Conservation (phyloP, 2,888 invertebrate genomes). For the Plemyria rubiginata region DNA sequence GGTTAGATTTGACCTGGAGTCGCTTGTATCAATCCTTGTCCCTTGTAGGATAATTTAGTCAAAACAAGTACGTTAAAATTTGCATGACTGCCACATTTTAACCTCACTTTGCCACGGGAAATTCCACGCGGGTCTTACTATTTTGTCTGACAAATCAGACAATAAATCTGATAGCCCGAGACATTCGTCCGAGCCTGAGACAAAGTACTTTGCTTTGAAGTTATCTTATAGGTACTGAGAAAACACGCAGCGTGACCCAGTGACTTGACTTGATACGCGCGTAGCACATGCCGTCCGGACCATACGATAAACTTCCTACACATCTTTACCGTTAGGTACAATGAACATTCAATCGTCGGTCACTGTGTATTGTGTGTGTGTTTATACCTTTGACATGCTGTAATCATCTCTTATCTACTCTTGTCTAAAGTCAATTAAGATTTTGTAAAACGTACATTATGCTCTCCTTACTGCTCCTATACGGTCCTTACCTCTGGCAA, state of each 20-base stretch:
- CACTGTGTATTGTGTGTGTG: too few species aligned
- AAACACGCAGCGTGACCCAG: conserved; percentile 48
- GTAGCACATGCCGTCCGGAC: conserved; percentile 30
- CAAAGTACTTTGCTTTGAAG: conserved; percentile 8
- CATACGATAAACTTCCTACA: conserved; percentile 39
- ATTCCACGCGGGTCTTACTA: conserved; percentile 3
- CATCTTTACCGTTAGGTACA: conserved; percentile 2
- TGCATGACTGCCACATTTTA: neutral
- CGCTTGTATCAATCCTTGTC: neutral
- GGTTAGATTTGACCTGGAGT: conserved; percentile 52
- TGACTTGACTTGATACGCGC: conserved; percentile 48
- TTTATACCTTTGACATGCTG: too few species aligned
- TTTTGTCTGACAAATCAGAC: conserved; percentile 13
- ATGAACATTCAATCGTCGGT: neutral
- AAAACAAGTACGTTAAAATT: neutral
- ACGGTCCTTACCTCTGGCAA: conserved; percentile 69
- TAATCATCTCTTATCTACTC: too few species aligned
- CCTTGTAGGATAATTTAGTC: neutral
- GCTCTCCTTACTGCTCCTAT: too few species aligned
- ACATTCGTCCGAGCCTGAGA: too few species aligned
- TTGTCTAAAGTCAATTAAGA: too few species aligned
- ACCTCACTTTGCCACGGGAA: neutral
- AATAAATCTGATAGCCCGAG: conserved; percentile 20
- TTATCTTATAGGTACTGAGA: conserved; percentile 16
- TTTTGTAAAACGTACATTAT: too few species aligned